A percentile compares a stretch with the other conserved stretches of the same genome.
Conservation (phyloP, 92 coral and sea anemone species). For the Scolanthus callimorphus region DNA sequence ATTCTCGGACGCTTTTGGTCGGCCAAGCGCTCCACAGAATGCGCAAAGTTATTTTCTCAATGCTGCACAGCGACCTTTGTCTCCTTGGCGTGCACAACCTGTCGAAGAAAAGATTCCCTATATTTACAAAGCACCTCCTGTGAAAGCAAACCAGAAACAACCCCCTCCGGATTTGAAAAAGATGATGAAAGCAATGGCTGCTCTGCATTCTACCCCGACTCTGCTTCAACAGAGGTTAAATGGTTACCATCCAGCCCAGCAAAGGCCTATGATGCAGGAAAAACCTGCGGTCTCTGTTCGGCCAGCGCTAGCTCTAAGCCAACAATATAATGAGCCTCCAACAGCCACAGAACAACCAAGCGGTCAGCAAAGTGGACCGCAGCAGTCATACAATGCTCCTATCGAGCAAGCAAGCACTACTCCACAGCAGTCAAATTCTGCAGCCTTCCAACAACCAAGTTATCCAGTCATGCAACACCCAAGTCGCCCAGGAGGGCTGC, state of each 20-base stretch:
- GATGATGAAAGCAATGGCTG: background rate
- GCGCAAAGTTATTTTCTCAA: too few relatives aligned
- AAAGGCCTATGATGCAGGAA: conserved; percentile 1
- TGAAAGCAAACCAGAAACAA: background rate
- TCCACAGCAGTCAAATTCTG: background rate
- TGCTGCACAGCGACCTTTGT: background rate
- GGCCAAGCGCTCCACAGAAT: background rate
- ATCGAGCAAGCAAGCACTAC: background rate
- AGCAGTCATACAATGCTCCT: background rate
- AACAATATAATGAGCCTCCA: conserved; percentile 25
- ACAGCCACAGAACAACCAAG: conserved; percentile 8
- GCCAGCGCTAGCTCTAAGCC: too few relatives aligned
- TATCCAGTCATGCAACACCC: conserved; percentile 8
- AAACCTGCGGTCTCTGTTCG: too few relatives aligned
- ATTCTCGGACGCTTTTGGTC: conserved; percentile 13
- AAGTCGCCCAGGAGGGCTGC: conserved; percentile 3
- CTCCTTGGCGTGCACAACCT: background rate
- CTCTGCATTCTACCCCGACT: background rate
- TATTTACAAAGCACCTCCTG: background rate
- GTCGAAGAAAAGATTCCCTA: background rate
- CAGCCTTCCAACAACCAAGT: conserved; percentile 6
- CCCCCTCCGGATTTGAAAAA: background rate
- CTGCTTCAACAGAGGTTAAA: background rate
- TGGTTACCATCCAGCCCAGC: background rate
- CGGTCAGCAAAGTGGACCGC: conserved; percentile 12